Base-by-base conservation (phyloP, 92 coral and sea anemone species). In the Siderastrea radians region DNA sequence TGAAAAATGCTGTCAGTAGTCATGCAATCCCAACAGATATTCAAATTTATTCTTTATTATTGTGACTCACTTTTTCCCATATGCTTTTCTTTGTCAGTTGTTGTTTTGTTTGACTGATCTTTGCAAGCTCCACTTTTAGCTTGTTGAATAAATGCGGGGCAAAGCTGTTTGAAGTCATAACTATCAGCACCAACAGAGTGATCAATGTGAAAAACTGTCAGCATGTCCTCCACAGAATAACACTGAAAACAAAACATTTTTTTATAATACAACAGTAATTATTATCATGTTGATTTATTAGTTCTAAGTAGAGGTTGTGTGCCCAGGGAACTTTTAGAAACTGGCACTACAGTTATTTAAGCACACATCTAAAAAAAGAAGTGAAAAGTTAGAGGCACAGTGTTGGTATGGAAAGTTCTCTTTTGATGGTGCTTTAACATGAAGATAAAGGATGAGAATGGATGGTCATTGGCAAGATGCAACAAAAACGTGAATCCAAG, bases 61-160 rank as follows among this genome's bases (percentile, higher is more conserved):
- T 4, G 5, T 46, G 57, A 61, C 83, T 82, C 78, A 93, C 95
- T 79, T 86, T 89, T 86, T 48, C 89, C 90, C 54, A 57, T 11
- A 47, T 93, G 68, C 14, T 19, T 70, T 1, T 43, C 79, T 10
- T 7, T 2, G 4, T 72, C 58, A 7, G 17, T 13, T 6, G 68
- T 69, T 73, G 72, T 66, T 14, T 64, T 17, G 26, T 69, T 72
- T 26, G 77, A 10, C 26, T 84, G 59, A 3, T 53, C 78, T 62
- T 75, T 84, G 50, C 99, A 96, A 26, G 94, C 88, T 43, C 93
- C 94, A 79, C 94, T 93, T 48, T 83, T 87, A 47, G 91, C 64
- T 88, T 96, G 98, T 60, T 96, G 96, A 58, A 96, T 74, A 14
- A 96, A 84, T 17, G 99, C 98, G 50, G 98, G 95, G 69, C 98